Conservation (phyloP, 2,113 vertebrate genomes). For the Emydura subglobosa region DNA sequence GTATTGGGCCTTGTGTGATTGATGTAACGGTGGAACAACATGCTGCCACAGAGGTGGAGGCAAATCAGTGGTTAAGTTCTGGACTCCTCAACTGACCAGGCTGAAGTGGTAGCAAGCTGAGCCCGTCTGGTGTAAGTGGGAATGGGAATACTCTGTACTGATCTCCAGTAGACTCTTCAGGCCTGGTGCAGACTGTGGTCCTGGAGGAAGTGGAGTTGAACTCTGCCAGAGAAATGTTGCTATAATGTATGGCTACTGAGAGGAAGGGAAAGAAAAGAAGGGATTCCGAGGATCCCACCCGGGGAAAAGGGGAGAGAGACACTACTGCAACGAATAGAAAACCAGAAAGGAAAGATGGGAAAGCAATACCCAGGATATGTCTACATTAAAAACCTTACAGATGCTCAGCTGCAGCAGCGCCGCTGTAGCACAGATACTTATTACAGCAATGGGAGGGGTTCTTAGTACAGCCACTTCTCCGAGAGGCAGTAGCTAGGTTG, state of each 20-base stretch:
- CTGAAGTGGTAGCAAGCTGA: neutral
- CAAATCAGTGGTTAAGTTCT: neutral
- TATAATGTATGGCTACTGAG: neutral
- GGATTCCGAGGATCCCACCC: neutral
- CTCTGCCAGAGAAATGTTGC: neutral
- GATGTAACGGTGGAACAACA: neutral
- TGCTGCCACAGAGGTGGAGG: neutral
- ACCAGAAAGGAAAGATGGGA: neutral
- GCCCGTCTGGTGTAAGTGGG: fast-evolving
- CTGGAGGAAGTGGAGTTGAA: fast-evolving
- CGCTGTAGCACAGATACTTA: too few species aligned
- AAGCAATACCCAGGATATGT: neutral
- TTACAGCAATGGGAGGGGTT: neutral
- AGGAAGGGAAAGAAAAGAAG: neutral
- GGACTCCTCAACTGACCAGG: neutral
- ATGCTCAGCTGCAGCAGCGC: neutral
- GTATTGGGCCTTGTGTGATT: fast-evolving
- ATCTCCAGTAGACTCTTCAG: neutral
- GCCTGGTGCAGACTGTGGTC: neutral
- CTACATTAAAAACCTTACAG: neutral
- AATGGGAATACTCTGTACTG: neutral
- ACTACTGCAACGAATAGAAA: neutral
- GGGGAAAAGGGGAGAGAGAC: neutral
- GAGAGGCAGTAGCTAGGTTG: neutral
- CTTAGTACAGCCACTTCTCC: neutral